These are phyloP conservation scores for Macaria notata DNA, from an alignment of 2,888 invertebrate genomes.

Conservation along the genomic window DNA sequence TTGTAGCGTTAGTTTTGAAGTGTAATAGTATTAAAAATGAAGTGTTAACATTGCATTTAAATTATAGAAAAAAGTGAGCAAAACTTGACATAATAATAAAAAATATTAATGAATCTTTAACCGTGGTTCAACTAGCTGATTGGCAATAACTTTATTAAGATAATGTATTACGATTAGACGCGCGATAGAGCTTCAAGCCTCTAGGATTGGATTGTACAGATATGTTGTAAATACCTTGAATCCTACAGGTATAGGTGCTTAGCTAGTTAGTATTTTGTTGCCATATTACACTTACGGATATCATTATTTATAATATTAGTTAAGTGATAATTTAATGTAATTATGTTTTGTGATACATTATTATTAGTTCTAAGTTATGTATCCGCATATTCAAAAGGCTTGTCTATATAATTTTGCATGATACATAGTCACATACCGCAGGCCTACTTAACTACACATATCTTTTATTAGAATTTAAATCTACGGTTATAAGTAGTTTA, in stretches of 20 bases:
- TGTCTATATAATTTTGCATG: conserved; percentile 16
- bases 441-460: conserved; percentile 20
- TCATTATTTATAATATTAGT: conserved; percentile 76
- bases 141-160: conserved; percentile 72
- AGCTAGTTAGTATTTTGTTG: conserved; percentile 79
- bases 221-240: conserved; percentile 70
- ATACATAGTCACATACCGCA: conserved; percentile 11
- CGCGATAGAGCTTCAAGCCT: conserved; percentile 38
- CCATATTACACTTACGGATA: conserved; percentile 80
- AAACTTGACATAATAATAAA: conserved; percentile 52
- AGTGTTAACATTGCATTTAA: conserved; percentile 40
- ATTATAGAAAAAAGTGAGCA: conserved; percentile 43
- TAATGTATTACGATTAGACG: conserved; percentile 63
- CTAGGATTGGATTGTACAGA: conserved; percentile 67
- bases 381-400: conserved; percentile 35
- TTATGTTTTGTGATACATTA: conserved; percentile 75
- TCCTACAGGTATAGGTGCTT: conserved; percentile 76
- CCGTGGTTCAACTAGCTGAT: conserved; percentile 66
- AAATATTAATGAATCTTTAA: conserved; percentile 47
- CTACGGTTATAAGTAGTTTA: conserved; percentile 5
- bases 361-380: conserved; percentile 54
- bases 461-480: conserved; percentile 14
- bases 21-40: conserved; percentile 30
- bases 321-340: conserved; percentile 75
- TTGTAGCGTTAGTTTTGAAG: conserved; percentile 47